Conservation (phyloP, 2,888 invertebrate species). For the Monochamus alternatus region DNA sequence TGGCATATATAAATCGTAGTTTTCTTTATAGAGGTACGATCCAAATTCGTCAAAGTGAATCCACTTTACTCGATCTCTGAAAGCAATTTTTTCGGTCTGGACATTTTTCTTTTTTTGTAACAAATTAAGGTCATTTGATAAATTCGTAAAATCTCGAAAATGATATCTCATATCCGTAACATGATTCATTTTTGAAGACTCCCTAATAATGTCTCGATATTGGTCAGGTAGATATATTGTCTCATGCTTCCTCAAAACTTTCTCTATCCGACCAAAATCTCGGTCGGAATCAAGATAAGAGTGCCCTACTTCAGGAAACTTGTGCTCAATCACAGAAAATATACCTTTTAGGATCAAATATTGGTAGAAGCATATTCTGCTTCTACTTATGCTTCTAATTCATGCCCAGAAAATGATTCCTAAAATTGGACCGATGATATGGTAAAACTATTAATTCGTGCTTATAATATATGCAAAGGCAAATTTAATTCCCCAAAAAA, state of each 20-base stretch:
- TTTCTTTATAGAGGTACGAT: too few species aligned
- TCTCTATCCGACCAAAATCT: not conserved
- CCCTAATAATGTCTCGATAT: not conserved
- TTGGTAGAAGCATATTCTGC: not conserved
- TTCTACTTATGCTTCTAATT: not conserved
- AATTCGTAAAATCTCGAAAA: too few species aligned
- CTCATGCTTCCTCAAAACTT: not conserved
- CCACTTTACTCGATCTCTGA: too few species aligned
- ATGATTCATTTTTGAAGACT: too few species aligned
- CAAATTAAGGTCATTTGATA: too few species aligned
- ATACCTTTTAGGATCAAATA: not conserved
- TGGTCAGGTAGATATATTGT: not conserved
- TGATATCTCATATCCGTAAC: too few species aligned
- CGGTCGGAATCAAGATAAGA: not conserved
- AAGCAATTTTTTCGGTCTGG: too few species aligned
- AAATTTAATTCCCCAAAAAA: not conserved
- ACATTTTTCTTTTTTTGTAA: too few species aligned
- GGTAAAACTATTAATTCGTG: not conserved
- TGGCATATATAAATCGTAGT: slow-evolving; percentile 33
- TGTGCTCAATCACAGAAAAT: not conserved
- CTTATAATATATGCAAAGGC: not conserved
- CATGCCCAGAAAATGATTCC: not conserved
- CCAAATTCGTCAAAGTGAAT: too few species aligned
- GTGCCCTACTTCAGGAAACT: not conserved
- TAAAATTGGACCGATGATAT: not conserved